A percentile compares a stretch with the other conserved stretches of the same genome.
phyloP scores from a whole-genome alignment of 2,888 invertebrate genomes.

The Trachelus iudaicus region DNA sequence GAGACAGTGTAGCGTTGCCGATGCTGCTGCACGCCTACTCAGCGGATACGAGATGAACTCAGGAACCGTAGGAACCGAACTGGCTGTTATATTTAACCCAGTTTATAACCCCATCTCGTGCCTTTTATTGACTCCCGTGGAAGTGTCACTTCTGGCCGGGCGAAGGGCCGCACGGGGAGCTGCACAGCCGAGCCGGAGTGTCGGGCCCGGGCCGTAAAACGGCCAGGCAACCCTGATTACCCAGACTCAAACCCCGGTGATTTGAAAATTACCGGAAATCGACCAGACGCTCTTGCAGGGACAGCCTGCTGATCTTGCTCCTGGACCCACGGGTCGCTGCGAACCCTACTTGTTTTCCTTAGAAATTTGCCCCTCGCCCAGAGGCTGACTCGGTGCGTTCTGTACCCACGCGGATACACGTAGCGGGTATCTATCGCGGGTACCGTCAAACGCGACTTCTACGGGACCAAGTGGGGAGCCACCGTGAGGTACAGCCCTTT shows the following conservation, averaged over 20 bases:
- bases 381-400: neutral
- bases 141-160: neutral
- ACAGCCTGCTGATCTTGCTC: neutral
- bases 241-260: neutral
- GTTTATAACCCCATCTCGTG: conserved; percentile 36
- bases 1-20: neutral
- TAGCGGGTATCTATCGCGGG: neutral
- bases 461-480: neutral
- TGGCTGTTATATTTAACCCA: conserved; percentile 39
- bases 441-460: neutral
- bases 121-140: conserved; percentile 34
- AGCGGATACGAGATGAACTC: neutral
- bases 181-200: neutral
- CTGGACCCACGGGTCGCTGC: neutral
- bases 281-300: neutral
- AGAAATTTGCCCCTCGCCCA: too few species aligned
- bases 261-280: neutral
- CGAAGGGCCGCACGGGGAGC: neutral
- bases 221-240: neutral
- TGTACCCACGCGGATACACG: neutral
- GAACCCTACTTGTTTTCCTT: neutral
- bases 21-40: neutral
- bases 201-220: neutral
- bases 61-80: neutral
- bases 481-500: neutral